Base-by-base conservation (phyloP, 1,140 invertebrate species). In the Trialeurodes vaporariorum region DNA sequence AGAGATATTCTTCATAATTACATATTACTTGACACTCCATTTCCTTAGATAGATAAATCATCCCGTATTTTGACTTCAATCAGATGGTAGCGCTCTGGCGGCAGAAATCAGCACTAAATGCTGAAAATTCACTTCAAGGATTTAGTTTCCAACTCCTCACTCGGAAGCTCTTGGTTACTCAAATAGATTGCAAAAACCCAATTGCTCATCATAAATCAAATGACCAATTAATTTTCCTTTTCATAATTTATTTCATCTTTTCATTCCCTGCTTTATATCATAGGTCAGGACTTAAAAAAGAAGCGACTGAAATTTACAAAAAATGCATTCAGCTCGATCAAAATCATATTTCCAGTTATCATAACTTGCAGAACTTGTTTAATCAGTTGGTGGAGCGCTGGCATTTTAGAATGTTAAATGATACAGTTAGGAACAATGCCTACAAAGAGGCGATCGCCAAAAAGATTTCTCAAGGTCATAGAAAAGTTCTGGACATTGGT, bases 351-450 rank as follows among this genome's bases (percentile, higher is more conserved):
- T 72, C 74, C 40, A 76, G 76, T 1, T 68, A 69, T 25, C 75
- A 77, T 59, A 81, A 81, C 67, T 69, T 81, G 27, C 77, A 81
- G 63, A 80, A 77, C 68, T 72, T 79, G 13, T 77, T 74, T 24
- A 79, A 78, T 72, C 70, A 75, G 64, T 65, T 80, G 5, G 82
- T 92, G 27, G 86, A 89, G 70, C 77, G 89, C 60, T 92, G 90
- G 90, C 89, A 92, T 76, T 91, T 87, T 76, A 77, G 86, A 66
- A 92, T 92, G 90, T 74, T 92, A 2, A 92, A 92, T 80, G 89
- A 91, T 77, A 80, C 76, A 61, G 73, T 75, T 25, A 79, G 90
- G 65, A 92, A 92, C 78, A 74, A 79, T 66, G 79, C 83, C 9
- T 92, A 85, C 74, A 79, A 79, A 65, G 71, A 77, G 68, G 89